Evolutionary conservation across 2,113 vertebrate species (phyloP).

Genomic region (Catharus bicknelli): DNA sequence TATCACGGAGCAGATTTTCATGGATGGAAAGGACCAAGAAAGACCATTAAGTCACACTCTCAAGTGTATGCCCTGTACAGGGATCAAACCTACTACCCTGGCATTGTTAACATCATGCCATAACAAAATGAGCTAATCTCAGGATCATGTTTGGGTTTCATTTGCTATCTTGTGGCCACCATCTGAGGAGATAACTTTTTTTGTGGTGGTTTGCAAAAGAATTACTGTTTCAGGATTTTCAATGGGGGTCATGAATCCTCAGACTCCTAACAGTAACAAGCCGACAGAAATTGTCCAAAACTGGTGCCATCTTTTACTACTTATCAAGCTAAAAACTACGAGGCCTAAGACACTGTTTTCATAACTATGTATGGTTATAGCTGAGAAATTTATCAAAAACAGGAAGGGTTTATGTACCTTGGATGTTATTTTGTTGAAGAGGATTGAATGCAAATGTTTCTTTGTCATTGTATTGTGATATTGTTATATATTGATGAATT

Average conservation of each 20-base stretch:
- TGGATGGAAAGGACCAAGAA: not conserved
- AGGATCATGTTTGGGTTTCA: not conserved
- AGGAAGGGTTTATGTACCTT: accelerated
- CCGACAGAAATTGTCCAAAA: not conserved
- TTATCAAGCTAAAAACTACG: not conserved
- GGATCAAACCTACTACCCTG: not conserved
- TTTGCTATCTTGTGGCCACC: not conserved
- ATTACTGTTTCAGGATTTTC: not conserved
- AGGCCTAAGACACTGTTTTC: not conserved
- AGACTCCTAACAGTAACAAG: not conserved
- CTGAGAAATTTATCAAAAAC: not conserved
- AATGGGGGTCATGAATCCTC: not conserved
- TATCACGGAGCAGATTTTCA: not conserved
- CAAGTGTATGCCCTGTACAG: too few species aligned
- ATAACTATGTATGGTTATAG: not conserved
- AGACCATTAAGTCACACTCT: not conserved
- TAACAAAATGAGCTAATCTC: not conserved
- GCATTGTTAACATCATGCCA: not conserved
- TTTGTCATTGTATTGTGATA: not conserved
- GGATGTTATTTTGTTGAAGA: not conserved
- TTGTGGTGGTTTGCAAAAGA: not conserved
- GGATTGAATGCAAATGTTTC: not conserved
- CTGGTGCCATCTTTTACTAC: not conserved
- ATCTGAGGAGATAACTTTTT: not conserved
- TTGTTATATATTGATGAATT: not conserved